These are phyloP conservation scores for Sarcophaga caerulescens DNA, from an alignment of 2,888 invertebrate species.

Conservation along the genomic window DNA sequence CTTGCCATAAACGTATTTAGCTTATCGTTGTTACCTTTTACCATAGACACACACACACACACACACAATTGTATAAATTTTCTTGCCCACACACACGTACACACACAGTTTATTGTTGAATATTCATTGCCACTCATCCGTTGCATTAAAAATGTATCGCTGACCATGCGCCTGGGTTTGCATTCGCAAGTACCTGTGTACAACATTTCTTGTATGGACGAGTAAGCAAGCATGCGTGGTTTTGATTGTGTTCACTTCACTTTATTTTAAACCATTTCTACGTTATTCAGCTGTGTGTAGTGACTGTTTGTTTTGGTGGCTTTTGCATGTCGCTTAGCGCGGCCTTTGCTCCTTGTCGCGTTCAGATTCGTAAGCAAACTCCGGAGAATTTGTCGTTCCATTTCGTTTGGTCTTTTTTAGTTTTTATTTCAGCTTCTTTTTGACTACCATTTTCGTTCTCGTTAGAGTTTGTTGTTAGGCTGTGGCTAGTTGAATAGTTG, in stretches of 20 bases:
- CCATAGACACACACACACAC: not conserved
- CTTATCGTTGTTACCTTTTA: conserved; percentile 16
- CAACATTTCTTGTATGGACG: not conserved
- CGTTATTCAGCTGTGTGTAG: conserved; percentile 30
- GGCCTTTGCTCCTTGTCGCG: conserved; percentile 61
- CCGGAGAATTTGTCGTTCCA: conserved; percentile 43
- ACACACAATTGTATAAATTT: too few relatives aligned
- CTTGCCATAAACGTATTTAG: not conserved
- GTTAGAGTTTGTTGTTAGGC: conserved; percentile 10
- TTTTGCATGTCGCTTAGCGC: conserved; percentile 62
- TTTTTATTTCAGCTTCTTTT: conserved; percentile 43
- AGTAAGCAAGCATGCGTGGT: not conserved
- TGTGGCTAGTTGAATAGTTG: conserved; percentile 21
- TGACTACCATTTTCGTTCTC: conserved; percentile 25
- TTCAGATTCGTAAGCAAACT: conserved; percentile 11
- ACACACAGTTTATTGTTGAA: not conserved
- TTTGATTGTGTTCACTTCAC: conserved; percentile 7
- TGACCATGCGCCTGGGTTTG: conserved; percentile 44
- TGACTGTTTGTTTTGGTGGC: conserved; percentile 52
- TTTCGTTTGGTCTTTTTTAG: conserved; percentile 12
- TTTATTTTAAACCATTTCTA: not conserved
- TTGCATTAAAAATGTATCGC: conserved; percentile 45
- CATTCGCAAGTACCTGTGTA: conserved; percentile 53
- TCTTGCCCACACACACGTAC: too few relatives aligned
- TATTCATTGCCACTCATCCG: conserved; percentile 56